A percentile compares a stretch with the other conserved stretches of the same genome.
Evolutionary conservation across 1,140 invertebrate species (phyloP).

Genomic region (Drosophila pandora): DNA sequence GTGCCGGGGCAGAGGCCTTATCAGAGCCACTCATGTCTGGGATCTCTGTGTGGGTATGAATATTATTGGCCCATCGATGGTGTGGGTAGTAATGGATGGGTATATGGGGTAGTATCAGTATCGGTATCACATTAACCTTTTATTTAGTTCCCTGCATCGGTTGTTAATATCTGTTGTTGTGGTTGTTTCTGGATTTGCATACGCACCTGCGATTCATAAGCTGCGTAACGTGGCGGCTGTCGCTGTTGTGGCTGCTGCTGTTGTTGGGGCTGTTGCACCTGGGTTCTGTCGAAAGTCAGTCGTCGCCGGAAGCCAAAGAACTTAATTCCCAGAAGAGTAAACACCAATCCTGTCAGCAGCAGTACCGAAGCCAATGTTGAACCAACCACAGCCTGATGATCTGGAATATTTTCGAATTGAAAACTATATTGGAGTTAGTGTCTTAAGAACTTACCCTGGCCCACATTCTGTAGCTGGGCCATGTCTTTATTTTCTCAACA

Average conservation of each 20-base stretch:
- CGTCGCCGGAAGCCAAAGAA: conserved; percentile 84
- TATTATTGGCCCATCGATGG: conserved; percentile 4
- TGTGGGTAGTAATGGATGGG: conserved; percentile 4
- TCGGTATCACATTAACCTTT: conserved; percentile 62
- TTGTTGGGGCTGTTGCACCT: conserved; percentile 21
- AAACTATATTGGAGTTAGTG: background rate
- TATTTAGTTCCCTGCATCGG: conserved; percentile 45
- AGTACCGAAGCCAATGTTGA: conserved; percentile 45
- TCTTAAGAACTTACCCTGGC: conserved; percentile 56
- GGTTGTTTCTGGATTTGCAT: conserved; percentile 18
- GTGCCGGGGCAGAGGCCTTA: conserved; percentile 44
- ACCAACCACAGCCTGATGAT: conserved; percentile 43
- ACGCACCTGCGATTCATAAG: conserved; percentile 70
- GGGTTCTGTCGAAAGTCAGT: conserved; percentile 63
- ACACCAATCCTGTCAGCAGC: conserved; percentile 66
- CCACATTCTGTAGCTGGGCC: conserved; percentile 65
- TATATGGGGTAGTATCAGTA: background rate
- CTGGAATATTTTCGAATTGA: conserved; percentile 15
- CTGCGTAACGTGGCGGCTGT: conserved; percentile 63
- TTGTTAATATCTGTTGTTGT: conserved; percentile 13
- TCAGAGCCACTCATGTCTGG: conserved; percentile 46
- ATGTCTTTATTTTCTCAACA: conserved; percentile 44
- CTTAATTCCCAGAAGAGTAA: conserved; percentile 77
- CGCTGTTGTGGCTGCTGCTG: conserved; percentile 26
- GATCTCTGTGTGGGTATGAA: conserved; percentile 1